phyloP scores from a whole-genome alignment of 2,797 vertebrate genomes.

The Phoxinus dragarum region DNA sequence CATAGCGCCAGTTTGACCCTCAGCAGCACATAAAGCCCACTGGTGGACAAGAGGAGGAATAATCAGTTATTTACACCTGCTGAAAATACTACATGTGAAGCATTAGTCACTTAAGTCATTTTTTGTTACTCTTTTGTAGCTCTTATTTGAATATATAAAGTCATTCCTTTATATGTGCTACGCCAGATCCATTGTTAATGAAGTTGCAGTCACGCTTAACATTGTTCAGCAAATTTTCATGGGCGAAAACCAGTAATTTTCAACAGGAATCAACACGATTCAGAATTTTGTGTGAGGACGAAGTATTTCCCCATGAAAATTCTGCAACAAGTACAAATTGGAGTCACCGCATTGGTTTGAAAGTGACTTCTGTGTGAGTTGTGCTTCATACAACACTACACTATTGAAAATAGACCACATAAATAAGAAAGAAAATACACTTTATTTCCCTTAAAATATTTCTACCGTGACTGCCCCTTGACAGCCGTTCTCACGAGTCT shows the following conservation, averaged over 20 bases:
- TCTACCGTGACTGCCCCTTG: not conserved
- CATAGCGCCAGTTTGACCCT: slow-evolving; percentile 85
- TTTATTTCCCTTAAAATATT: too few relatives aligned
- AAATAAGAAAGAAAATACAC: not conserved
- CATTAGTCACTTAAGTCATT: not conserved
- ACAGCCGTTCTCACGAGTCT: not conserved
- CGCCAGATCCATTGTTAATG: not conserved
- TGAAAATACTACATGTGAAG: not conserved
- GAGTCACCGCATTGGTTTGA: not conserved
- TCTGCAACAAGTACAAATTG: not conserved
- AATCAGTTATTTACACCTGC: not conserved
- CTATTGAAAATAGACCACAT: not conserved
- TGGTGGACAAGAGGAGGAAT: slow-evolving; percentile 62
- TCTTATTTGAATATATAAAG: not conserved
- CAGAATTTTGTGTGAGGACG: too few relatives aligned
- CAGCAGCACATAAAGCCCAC: slow-evolving; percentile 86
- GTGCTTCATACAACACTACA: not conserved
- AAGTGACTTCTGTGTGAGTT: not conserved
- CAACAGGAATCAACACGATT: not conserved
- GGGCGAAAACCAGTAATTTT: not conserved
- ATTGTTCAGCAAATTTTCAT: too few relatives aligned
- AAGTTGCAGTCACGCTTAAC: not conserved
- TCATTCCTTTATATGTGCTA: not conserved
- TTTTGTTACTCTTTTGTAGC: not conserved
- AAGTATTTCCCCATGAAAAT: not conserved